phyloP scores from a whole-genome alignment of 1,140 invertebrate species.

The Acromyrmex charruanus region DNA sequence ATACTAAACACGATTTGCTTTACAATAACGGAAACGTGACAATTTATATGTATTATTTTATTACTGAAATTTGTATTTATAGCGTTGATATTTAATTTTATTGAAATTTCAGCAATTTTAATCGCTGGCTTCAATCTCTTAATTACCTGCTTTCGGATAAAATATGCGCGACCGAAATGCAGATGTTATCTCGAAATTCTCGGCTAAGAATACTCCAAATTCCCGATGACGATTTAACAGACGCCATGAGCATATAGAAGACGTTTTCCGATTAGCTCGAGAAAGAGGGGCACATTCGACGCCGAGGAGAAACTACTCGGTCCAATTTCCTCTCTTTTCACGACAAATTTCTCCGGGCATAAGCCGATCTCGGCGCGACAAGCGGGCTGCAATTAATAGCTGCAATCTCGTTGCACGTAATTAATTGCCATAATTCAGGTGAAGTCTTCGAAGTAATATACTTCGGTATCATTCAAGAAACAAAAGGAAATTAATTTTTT shows the following conservation, averaged over 20 bases:
- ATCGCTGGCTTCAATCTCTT: neutral
- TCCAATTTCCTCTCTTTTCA: constrained; percentile 58
- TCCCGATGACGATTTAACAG: constrained; percentile 11
- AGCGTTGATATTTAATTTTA: neutral
- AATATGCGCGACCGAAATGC: neutral
- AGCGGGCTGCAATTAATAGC: constrained; percentile 66
- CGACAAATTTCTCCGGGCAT: constrained; percentile 40
- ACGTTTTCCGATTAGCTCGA: constrained; percentile 39
- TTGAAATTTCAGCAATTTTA: neutral
- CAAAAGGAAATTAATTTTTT: constrained; percentile 12
- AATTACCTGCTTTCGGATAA: constrained; percentile 40
- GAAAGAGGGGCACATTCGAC: constrained; percentile 24
- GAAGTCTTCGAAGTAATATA: constrained; percentile 23
- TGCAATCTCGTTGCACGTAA: constrained; percentile 67
- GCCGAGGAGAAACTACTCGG: constrained; percentile 32
- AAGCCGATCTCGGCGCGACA: constrained; percentile 47
- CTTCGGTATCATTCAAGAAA: constrained; percentile 4
- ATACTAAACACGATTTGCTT: neutral
- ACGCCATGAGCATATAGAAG: constrained; percentile 7
- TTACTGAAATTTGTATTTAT: neutral
- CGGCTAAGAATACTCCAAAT: constrained; percentile 25
- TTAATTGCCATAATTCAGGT: constrained; percentile 54
- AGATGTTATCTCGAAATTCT: constrained; percentile 12
- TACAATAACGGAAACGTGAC: neutral
- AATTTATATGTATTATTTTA: neutral